Percentiles rank a stretch among this genome's conserved stretches.
Conservation (phyloP, 2,888 invertebrate species). For the Netelia virgata region DNA sequence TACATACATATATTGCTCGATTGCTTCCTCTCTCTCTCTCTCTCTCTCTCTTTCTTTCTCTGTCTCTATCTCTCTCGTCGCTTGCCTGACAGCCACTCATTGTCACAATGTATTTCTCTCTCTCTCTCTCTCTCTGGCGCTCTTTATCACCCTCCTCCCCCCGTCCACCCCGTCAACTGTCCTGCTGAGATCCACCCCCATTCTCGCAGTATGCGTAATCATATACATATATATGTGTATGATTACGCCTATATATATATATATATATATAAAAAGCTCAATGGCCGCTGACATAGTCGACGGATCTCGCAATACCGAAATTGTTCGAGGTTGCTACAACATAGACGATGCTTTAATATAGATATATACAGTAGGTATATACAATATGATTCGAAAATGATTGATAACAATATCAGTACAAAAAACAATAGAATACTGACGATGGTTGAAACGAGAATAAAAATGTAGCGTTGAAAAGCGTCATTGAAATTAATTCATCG, state of each 20-base stretch:
- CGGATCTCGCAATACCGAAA: slow-evolving; percentile 76
- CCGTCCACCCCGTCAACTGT: not conserved
- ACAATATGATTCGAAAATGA: not conserved
- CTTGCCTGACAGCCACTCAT: slow-evolving; percentile 51
- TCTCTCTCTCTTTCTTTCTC: slow-evolving; percentile 48
- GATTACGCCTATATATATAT: not conserved
- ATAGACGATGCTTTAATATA: slow-evolving; percentile 14
- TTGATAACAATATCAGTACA: not conserved
- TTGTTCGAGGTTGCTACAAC: slow-evolving; percentile 66
- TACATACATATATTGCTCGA: slow-evolving; percentile 40
- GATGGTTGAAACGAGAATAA: not conserved
- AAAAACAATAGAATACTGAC: not conserved
- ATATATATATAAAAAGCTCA: slow-evolving; percentile 14
- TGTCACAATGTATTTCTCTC: slow-evolving; percentile 50
- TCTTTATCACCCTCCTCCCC: slow-evolving; percentile 16
- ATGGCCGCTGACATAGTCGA: slow-evolving; percentile 69
- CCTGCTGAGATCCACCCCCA: slow-evolving; percentile 45
- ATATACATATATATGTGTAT: slow-evolving; percentile 49
- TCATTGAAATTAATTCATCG: too few species aligned
- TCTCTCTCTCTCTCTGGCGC: slow-evolving; percentile 33
- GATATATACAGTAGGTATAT: too few species aligned
- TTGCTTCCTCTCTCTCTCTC: slow-evolving; percentile 50
- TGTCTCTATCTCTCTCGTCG: slow-evolving; percentile 54
- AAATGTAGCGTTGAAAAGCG: too few species aligned
- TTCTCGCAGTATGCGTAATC: slow-evolving; percentile 36